Conservation (phyloP, 2,113 vertebrate genomes). For the Phalacrocorax pelagicus region DNA sequence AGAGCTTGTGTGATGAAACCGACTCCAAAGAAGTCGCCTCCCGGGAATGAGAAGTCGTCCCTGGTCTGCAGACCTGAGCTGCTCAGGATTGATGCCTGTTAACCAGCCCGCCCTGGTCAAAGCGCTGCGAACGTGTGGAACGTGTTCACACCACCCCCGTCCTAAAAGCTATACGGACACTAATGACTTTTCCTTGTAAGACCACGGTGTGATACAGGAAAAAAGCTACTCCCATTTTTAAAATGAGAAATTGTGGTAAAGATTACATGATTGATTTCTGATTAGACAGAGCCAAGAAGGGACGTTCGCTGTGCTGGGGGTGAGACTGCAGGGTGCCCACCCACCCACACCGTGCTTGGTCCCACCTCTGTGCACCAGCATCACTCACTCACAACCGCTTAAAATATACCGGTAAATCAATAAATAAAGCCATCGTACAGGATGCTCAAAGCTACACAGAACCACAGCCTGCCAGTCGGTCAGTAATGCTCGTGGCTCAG, state of each 20-base stretch:
- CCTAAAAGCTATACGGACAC: too few relatives aligned
- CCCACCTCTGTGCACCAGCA: not conserved
- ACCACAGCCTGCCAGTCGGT: not conserved
- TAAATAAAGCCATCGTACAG: not conserved
- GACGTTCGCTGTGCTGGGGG: not conserved
- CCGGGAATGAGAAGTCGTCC: not conserved
- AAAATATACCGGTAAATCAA: not conserved
- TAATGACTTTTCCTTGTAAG: not conserved
- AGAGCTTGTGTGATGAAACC: not conserved
- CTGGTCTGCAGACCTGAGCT: not conserved
- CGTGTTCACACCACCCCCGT: not conserved
- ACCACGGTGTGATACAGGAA: not conserved
- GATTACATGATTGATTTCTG: not conserved
- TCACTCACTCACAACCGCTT: not conserved
- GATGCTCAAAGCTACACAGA: not conserved
- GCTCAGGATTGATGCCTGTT: not conserved
- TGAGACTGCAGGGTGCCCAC: not conserved
- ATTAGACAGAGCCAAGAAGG: not conserved
- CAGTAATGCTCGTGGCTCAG: fast-evolving
- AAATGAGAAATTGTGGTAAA: not conserved
- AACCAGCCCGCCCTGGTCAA: not conserved
- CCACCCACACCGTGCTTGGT: too few relatives aligned
- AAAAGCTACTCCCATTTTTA: not conserved
- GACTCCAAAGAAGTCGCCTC: not conserved
- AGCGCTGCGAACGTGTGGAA: fast-evolving